Evolutionary conservation across 2,888 invertebrate species (phyloP).

Genomic region (Ctena decussata): DNA sequence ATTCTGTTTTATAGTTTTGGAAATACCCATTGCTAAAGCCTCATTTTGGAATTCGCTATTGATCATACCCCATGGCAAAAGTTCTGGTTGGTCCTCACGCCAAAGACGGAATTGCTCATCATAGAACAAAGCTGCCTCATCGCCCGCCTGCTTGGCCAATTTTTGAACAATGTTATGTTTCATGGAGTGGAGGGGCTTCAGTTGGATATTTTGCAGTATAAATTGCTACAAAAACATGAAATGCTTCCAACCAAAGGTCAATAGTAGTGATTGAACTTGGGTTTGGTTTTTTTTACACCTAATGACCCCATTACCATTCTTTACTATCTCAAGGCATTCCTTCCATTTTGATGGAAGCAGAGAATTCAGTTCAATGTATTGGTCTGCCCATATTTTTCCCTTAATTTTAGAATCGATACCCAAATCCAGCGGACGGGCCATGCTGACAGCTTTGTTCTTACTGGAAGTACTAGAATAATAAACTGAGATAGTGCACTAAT

Average conservation of each 20-base stretch:
- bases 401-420: background rate
- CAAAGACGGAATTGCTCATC: background rate
- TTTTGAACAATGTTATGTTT: background rate
- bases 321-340: background rate
- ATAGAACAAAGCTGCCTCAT: conserved; percentile 10
- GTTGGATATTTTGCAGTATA: background rate
- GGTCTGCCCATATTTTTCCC: background rate
- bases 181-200: background rate
- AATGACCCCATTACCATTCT: background rate
- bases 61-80: background rate
- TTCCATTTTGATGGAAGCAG: background rate
- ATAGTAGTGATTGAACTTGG: background rate
- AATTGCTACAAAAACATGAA: conserved; percentile 2
- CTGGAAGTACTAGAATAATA: background rate
- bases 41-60: background rate
- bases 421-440: background rate
- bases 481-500: background rate
- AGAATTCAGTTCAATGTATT: background rate
- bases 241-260: background rate
- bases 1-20: background rate
- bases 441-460: background rate
- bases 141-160: background rate
- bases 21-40: conserved; percentile 5
- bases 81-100: background rate
- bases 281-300: background rate